A percentile compares a stretch with the other conserved stretches of the same genome.
Conservation (phyloP, 2,113 vertebrate species). For the Catharus minimus region DNA sequence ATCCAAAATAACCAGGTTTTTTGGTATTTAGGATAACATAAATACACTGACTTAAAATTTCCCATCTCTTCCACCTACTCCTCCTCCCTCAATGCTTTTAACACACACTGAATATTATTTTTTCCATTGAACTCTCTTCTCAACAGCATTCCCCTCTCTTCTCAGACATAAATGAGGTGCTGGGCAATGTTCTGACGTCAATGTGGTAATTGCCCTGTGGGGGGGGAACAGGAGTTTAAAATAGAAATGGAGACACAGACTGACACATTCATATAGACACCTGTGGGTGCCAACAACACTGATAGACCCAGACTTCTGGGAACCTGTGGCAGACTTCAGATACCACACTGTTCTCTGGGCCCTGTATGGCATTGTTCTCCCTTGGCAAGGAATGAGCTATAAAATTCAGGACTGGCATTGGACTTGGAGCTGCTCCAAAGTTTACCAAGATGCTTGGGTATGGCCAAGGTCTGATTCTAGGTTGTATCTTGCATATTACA, state of each 20-base stretch:
- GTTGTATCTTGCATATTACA: neutral
- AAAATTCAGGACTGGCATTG: neutral
- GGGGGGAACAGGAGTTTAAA: conserved; percentile 31
- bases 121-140: conserved; percentile 54
- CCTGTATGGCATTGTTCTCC: neutral
- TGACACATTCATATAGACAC: conserved; percentile 36
- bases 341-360: neutral
- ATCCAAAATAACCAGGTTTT: neutral
- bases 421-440: neutral
- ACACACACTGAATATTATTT: conserved; percentile 53
- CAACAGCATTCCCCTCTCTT: conserved; percentile 28
- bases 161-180: conserved; percentile 60
- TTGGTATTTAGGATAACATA: conserved; percentile 34
- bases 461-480: neutral
- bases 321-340: neutral
- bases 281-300: conserved; percentile 11
- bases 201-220: conserved; percentile 35
- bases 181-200: conserved; percentile 54
- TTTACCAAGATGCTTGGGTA: neutral
- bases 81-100: conserved; percentile 47
- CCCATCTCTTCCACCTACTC: conserved; percentile 33
- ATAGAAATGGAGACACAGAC: conserved; percentile 26
- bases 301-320: conserved; percentile 36
- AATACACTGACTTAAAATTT: conserved; percentile 45
- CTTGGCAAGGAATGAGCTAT: neutral